phyloP scores from a whole-genome alignment of 2,888 invertebrate species.

The Agonum fuliginosum region DNA sequence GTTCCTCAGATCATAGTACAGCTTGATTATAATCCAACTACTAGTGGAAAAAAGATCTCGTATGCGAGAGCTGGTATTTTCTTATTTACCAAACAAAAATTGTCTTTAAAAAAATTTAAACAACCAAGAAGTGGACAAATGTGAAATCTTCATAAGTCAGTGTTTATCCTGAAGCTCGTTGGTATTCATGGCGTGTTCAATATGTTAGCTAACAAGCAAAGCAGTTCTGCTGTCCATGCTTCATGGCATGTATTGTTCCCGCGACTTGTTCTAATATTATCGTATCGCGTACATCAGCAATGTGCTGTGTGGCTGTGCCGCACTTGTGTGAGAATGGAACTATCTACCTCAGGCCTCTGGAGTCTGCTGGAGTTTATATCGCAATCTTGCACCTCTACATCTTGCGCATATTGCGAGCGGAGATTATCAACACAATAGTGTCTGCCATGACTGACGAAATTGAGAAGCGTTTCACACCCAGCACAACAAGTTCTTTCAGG shows the following conservation, averaged over 20 bases:
- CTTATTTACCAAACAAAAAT: too few species aligned
- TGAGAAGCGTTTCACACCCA: too few species aligned
- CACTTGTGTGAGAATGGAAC: not conserved
- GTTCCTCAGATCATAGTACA: too few species aligned
- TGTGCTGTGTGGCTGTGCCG: not conserved
- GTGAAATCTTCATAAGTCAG: conserved; percentile 43
- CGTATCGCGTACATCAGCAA: conserved; percentile 48
- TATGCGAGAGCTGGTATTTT: too few species aligned
- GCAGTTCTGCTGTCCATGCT: conserved; percentile 20
- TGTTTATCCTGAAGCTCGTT: conserved; percentile 38
- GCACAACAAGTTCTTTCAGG: too few species aligned
- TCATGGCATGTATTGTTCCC: conserved; percentile 36
- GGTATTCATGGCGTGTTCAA: conserved; percentile 48
- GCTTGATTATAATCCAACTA: too few species aligned
- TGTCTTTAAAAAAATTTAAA: too few species aligned
- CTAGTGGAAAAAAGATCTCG: too few species aligned
- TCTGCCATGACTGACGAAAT: too few species aligned
- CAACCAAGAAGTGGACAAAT: not conserved
- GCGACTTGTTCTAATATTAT: conserved; percentile 53
- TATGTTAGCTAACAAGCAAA: conserved; percentile 51
- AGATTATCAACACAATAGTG: too few species aligned
- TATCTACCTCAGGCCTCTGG: conserved; percentile 5
- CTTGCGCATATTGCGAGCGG: not conserved
- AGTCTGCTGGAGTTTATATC: conserved; percentile 30
- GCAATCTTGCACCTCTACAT: conserved; percentile 23